Conservation (phyloP, 2,113 vertebrate species). For the Tapirus terrestris region DNA sequence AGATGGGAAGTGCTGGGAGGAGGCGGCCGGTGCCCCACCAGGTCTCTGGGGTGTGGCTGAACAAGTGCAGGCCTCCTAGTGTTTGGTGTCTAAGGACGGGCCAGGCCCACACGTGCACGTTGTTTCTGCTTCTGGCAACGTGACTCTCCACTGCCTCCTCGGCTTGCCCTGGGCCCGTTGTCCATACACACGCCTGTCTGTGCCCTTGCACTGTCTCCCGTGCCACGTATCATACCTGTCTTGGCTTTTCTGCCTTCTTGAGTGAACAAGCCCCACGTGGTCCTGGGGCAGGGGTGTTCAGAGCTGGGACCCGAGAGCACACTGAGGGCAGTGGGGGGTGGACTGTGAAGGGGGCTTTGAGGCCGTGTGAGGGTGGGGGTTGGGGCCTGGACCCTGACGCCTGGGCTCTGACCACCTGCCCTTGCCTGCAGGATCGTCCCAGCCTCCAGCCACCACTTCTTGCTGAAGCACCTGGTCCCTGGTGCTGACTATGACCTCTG, state of each 20-base stretch:
- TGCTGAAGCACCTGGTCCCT: slow-evolving; percentile 92
- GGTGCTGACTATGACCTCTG: slow-evolving; percentile 94
- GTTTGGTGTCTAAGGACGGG: neutral
- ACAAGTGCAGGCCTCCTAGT: neutral
- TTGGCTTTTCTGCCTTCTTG: neutral
- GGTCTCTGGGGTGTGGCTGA: neutral
- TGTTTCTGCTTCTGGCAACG: neutral
- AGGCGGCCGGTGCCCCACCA: rapidly evolving
- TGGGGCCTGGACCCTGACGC: neutral
- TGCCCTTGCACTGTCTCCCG: neutral
- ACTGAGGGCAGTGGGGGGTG: neutral
- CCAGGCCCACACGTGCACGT: neutral
- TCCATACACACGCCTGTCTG: neutral
- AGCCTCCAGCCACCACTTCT: slow-evolving; percentile 90
- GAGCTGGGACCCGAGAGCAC: neutral
- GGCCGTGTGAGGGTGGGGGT: neutral
- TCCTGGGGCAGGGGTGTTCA: neutral
- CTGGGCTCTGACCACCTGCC: neutral
- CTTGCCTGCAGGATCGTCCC: slow-evolving; percentile 89
- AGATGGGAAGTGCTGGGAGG: neutral
- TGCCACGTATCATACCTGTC: neutral
- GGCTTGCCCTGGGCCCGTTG: neutral
- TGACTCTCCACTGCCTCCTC: neutral
- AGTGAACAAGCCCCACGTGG: neutral
- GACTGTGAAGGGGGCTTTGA: neutral